phyloP scores from a whole-genome alignment of 2,888 invertebrate species.

The Patella caerulea region DNA sequence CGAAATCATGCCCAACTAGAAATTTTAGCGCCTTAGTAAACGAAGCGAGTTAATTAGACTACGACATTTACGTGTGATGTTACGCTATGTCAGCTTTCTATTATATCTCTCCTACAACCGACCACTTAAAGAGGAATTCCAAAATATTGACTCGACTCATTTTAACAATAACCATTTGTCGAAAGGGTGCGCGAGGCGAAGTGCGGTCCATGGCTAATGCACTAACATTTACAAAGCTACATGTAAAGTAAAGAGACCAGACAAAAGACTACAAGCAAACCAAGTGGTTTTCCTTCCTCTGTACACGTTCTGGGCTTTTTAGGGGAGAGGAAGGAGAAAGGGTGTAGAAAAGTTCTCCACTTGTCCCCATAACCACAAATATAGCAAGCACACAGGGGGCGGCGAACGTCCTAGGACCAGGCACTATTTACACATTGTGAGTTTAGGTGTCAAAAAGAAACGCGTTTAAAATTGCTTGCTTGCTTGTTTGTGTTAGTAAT shows the following conservation, averaged over 20 bases:
- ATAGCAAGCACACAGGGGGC: neutral
- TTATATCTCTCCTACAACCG: constrained; percentile 12
- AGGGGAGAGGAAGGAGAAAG: neutral
- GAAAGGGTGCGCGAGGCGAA: constrained; percentile 10
- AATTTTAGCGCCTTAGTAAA: neutral
- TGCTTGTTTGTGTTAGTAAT: neutral
- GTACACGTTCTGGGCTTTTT: constrained; percentile 1
- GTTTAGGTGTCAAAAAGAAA: neutral
- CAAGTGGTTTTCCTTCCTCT: constrained; percentile 11
- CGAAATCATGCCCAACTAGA: neutral
- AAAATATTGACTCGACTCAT: constrained; percentile 25
- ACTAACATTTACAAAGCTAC: constrained; percentile 27
- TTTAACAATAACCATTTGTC: constrained; percentile 18
- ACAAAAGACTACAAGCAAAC: constrained; percentile 16
- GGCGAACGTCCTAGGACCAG: neutral
- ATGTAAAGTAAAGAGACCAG: constrained; percentile 22
- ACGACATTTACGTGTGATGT: constrained; percentile 22
- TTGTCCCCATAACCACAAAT: constrained; percentile 2
- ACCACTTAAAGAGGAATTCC: constrained; percentile 6
- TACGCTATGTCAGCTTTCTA: neutral
- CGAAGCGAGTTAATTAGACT: constrained; percentile 18
- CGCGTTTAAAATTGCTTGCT: neutral
- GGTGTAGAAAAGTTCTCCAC: neutral
- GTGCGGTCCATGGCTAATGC: constrained; percentile 19
- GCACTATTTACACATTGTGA: neutral